Conservation (phyloP, 1,140 invertebrate genomes). For the Drosophila pandora region DNA sequence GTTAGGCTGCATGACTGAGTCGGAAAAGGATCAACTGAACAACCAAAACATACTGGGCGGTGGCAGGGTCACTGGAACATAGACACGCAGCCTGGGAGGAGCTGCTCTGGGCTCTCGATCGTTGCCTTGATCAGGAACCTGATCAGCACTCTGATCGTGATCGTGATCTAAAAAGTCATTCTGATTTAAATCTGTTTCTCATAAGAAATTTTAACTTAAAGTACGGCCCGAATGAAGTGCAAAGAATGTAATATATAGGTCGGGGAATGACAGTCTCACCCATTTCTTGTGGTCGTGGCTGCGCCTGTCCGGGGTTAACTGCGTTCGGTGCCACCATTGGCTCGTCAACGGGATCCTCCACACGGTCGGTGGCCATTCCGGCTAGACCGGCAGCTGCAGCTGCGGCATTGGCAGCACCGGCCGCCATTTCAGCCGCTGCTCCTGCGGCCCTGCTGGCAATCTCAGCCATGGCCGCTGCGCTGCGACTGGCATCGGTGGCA, state of each 20-base stretch:
- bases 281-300: background rate
- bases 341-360: constrained; percentile 74
- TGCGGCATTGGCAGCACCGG: constrained; percentile 37
- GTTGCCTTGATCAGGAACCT: constrained; percentile 6
- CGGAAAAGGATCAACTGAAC: constrained; percentile 9
- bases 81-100: constrained; percentile 66
- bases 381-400: constrained; percentile 59
- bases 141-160: constrained; percentile 23
- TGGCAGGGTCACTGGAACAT: constrained; percentile 64
- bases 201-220: background rate
- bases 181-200: constrained; percentile 6
- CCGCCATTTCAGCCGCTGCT: constrained; percentile 42
- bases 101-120: constrained; percentile 35
- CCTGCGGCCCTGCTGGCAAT: constrained; percentile 21
- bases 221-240: background rate
- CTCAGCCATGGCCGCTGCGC: constrained; percentile 17
- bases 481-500: background rate
- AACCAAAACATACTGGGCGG: constrained; percentile 61
- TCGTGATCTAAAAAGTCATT: constrained; percentile 61
- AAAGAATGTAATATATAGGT: background rate
- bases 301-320: constrained; percentile 13
- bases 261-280: background rate
- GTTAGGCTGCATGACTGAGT: constrained; percentile 21
- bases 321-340: constrained; percentile 57
- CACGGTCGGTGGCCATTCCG: constrained; percentile 49